Conservation (phyloP, 1,140 invertebrate genomes). For the Ostrea denselamellosa region DNA sequence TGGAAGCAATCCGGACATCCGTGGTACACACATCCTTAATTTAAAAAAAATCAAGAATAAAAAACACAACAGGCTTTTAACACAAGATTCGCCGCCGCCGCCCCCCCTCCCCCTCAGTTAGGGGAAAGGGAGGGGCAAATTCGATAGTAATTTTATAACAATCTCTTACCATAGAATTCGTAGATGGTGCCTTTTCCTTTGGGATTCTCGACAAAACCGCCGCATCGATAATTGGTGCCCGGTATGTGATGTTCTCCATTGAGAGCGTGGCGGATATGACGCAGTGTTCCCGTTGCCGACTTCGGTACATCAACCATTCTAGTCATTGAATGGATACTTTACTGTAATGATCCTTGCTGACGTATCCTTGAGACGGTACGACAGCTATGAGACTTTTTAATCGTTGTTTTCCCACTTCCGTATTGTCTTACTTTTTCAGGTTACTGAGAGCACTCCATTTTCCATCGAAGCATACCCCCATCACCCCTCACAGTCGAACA, state of each 20-base stretch:
- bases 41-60: background rate
- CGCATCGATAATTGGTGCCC: slow-evolving; percentile 44
- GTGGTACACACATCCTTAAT: slow-evolving; percentile 48
- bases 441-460: slow-evolving; percentile 43
- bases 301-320: slow-evolving; percentile 43
- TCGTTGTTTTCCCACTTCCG: slow-evolving; percentile 38
- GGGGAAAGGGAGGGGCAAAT: slow-evolving; percentile 45
- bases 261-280: slow-evolving; percentile 50
- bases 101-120: slow-evolving; percentile 45
- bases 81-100: slow-evolving; percentile 30
- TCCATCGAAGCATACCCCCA: slow-evolving; percentile 36
- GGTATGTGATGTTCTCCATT: slow-evolving; percentile 49
- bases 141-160: background rate
- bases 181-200: slow-evolving; percentile 45
- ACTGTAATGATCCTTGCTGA: slow-evolving; percentile 43
- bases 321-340: slow-evolving; percentile 52
- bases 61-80: slow-evolving; percentile 5
- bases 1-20: slow-evolving; percentile 53
- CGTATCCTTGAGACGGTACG: slow-evolving; percentile 48
- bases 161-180: slow-evolving; percentile 48
- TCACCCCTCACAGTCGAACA: slow-evolving; percentile 21
- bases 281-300: slow-evolving; percentile 22
- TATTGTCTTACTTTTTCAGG: slow-evolving; percentile 43
- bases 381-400: slow-evolving; percentile 46
- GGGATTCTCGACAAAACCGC: slow-evolving; percentile 48